Percentiles rank a stretch among this genome's conserved stretches.
These are phyloP conservation scores for Lamellibrachia luymesi DNA, from an alignment of 1,140 invertebrate species.

Conservation along the genomic window DNA sequence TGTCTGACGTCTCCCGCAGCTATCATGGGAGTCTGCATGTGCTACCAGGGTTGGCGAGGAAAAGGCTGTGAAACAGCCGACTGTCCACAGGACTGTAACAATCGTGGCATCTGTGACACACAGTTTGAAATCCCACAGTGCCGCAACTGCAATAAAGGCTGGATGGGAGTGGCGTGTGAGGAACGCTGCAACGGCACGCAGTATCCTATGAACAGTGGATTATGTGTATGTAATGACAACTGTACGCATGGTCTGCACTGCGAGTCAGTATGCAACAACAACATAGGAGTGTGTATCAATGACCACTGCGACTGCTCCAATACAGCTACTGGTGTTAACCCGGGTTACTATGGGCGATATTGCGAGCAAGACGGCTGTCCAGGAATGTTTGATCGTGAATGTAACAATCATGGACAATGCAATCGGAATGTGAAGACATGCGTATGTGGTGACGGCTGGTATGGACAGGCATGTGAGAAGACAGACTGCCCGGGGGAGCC, in stretches of 20 bases:
- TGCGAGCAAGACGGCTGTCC: slow-evolving; percentile 15
- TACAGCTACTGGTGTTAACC: slow-evolving; percentile 19
- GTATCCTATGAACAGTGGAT: slow-evolving; percentile 34
- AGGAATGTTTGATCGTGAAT: background rate
- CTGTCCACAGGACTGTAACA: slow-evolving; percentile 38
- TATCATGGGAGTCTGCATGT: slow-evolving; percentile 33
- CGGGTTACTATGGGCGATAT: slow-evolving; percentile 15
- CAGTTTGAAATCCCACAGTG: slow-evolving; percentile 29
- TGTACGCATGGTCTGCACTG: slow-evolving; percentile 35
- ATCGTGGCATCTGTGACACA: slow-evolving; percentile 33
- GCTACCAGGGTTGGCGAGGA: slow-evolving; percentile 36
- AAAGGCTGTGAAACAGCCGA: slow-evolving; percentile 32
- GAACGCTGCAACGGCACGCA: slow-evolving; percentile 32
- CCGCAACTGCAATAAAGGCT: slow-evolving; percentile 34
- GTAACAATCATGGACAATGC: slow-evolving; percentile 14
- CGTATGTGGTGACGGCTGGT: slow-evolving; percentile 34
- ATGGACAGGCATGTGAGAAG: slow-evolving; percentile 33
- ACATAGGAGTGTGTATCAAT: slow-evolving; percentile 28
- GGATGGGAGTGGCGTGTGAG: slow-evolving; percentile 38
- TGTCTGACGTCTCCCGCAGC: slow-evolving; percentile 28
- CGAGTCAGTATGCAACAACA: slow-evolving; percentile 27
- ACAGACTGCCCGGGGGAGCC: slow-evolving; percentile 37
- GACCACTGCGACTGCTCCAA: slow-evolving; percentile 31
- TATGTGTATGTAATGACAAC: slow-evolving; percentile 32
- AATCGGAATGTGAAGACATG: background rate